phyloP scores from a whole-genome alignment of 2,888 invertebrate genomes.

The Cosmia pyralina region DNA sequence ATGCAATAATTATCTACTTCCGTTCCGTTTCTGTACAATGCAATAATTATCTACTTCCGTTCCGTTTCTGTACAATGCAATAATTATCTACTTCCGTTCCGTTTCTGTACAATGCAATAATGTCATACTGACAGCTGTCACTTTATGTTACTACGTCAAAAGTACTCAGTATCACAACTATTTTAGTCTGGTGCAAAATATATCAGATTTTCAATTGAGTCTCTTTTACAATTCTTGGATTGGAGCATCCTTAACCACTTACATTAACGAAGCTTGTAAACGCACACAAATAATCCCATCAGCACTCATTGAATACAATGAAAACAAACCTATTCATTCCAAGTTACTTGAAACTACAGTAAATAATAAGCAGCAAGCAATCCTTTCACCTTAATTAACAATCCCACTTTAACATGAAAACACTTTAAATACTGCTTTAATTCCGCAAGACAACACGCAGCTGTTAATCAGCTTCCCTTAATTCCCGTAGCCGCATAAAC shows the following conservation, averaged over 20 bases:
- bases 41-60: background rate
- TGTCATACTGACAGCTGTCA: background rate
- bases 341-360: background rate
- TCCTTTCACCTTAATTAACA: conserved; percentile 32
- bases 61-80: no score
- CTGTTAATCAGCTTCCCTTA: conserved; percentile 31
- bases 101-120: no score
- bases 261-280: background rate
- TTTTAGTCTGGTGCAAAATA: background rate
- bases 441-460: conserved; percentile 25
- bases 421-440: conserved; percentile 25
- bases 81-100: background rate
- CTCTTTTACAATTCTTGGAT: background rate
- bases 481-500: conserved; percentile 14
- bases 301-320: background rate
- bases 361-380: conserved; percentile 11
- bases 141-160: background rate
- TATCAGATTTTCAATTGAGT: background rate
- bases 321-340: background rate
- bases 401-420: conserved; percentile 6
- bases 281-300: background rate
- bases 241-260: background rate
- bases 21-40: no score
- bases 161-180: background rate
- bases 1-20: background rate